Base-by-base conservation (phyloP, 2,888 invertebrate species). In the Diaphora mendica region DNA sequence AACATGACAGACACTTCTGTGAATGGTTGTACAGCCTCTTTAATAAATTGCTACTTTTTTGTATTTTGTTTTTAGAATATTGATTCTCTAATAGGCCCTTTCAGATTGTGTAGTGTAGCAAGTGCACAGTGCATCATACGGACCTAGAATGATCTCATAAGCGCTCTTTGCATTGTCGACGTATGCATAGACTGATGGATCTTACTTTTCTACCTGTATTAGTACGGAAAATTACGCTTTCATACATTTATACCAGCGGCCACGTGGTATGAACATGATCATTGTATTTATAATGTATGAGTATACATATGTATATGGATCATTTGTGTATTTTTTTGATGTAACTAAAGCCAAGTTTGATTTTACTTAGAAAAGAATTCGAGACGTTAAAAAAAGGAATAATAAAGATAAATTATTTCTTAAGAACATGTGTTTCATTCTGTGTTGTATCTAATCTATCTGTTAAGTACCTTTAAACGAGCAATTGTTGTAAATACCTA, bases 391-490 rank as follows among this genome's bases (percentile, higher is more conserved):
- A 85, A 93, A 94, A 94, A 93, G 93, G 92, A 94, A 94, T 93
- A 94, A 94, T 94, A 95, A 95, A 95, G 89, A 93, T 90, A 93
- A 94, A 95, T 95, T 95, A 95, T 95, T 95, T 95, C 95, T 94
- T 95, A 94, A 79, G 87, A 87, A 78, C 88, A 90, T 89, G 92
- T 89, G 93, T 95, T 95, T 95, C 93, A 94, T 93, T 95, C 91
- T 74, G 64, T 77, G 71, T 71, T 39, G 39, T 39, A 39, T 39
- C 39, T 39, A 39, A 39, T 8, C 39, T 39, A 39, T 39, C 39
- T 39, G 0, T 39, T 8, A 5, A 39, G 7, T 39, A 39, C 39
- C 39, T 33, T 33, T 33, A 33, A 33, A 33, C 33, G n/a, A n/a
- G n/a, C n/a, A n/a, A n/a, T n/a, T n/a, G n/a, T n/a, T n/a, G n/a